phyloP scores from a whole-genome alignment of 2,888 invertebrate species.

The Meteorus cinctellus region DNA sequence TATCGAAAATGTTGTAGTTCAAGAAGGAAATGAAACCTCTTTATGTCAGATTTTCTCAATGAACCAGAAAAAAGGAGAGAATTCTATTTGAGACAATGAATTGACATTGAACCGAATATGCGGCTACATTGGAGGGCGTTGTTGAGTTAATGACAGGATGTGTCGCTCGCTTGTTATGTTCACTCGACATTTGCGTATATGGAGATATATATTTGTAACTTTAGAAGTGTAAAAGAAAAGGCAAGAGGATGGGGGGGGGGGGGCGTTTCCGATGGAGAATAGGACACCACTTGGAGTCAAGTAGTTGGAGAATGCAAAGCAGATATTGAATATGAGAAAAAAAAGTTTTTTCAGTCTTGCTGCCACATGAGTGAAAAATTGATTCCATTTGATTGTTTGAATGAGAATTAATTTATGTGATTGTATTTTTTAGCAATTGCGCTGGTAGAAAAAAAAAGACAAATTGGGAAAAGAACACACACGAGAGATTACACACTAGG shows the following conservation, averaged over 20 bases:
- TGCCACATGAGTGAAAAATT: background rate
- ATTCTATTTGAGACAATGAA: slow-evolving; percentile 52
- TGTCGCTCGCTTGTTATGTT: slow-evolving; percentile 58
- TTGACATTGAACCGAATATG: slow-evolving; percentile 71
- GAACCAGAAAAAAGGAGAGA: background rate
- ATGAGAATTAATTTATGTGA: background rate
- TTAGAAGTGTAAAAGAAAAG: slow-evolving; percentile 25
- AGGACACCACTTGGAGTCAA: background rate
- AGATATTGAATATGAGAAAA: background rate
- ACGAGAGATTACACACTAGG: background rate
- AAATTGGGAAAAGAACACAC: slow-evolving; percentile 1
- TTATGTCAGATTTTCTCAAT: too few relatives aligned
- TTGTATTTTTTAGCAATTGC: slow-evolving; percentile 11
- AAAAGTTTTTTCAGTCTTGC: background rate
- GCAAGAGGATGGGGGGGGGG: slow-evolving; percentile 7
- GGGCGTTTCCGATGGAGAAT: slow-evolving; percentile 9
- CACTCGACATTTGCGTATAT: slow-evolving; percentile 53
- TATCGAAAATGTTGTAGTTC: slow-evolving; percentile 1
- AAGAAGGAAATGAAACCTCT: too few relatives aligned
- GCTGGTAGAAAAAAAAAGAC: background rate
- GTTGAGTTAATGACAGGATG: slow-evolving; percentile 69
- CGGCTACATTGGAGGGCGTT: slow-evolving; percentile 62
- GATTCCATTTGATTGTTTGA: slow-evolving; percentile 19
- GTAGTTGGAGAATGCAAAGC: background rate
- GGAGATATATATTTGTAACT: slow-evolving; percentile 1